phyloP scores from a whole-genome alignment of 2,797 vertebrate species.

The Gymnocypris eckloni region DNA sequence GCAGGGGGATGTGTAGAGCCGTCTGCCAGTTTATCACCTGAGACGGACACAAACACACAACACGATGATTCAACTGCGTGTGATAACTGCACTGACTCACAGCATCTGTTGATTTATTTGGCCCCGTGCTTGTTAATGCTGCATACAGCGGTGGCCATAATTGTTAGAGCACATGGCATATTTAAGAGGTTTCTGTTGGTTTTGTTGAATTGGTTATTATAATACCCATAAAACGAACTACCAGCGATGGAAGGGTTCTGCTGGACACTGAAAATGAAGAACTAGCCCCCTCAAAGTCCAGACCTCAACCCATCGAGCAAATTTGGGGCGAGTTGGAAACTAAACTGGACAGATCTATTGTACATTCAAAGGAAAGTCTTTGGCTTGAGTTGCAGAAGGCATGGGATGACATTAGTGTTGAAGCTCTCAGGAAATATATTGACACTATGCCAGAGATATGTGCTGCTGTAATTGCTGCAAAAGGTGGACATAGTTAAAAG shows the following conservation, averaged over 20 bases:
- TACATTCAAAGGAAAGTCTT: too few relatives aligned
- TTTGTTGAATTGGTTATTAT: neutral
- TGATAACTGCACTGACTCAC: neutral
- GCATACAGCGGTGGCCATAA: neutral
- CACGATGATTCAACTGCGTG: neutral
- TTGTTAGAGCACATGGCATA: neutral
- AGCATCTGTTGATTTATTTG: neutral
- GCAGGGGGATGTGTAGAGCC: slow-evolving; percentile 89
- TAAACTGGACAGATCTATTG: too few relatives aligned
- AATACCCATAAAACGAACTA: neutral
- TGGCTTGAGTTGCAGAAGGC: too few relatives aligned
- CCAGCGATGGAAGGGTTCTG: too few relatives aligned
- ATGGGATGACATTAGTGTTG: too few relatives aligned
- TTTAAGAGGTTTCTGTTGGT: neutral
- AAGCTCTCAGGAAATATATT: too few relatives aligned
- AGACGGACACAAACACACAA: neutral
- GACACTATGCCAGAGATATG: too few relatives aligned
- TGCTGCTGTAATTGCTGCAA: too few relatives aligned
- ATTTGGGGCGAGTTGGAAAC: too few relatives aligned
- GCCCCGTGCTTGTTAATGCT: too few relatives aligned
- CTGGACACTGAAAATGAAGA: neutral
- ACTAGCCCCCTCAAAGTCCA: neutral
- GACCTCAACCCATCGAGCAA: too few relatives aligned
- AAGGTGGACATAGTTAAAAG: too few relatives aligned
- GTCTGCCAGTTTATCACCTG: slow-evolving; percentile 98